Base-by-base conservation (phyloP, 2,113 vertebrate genomes). In the Bufo bufo region DNA sequence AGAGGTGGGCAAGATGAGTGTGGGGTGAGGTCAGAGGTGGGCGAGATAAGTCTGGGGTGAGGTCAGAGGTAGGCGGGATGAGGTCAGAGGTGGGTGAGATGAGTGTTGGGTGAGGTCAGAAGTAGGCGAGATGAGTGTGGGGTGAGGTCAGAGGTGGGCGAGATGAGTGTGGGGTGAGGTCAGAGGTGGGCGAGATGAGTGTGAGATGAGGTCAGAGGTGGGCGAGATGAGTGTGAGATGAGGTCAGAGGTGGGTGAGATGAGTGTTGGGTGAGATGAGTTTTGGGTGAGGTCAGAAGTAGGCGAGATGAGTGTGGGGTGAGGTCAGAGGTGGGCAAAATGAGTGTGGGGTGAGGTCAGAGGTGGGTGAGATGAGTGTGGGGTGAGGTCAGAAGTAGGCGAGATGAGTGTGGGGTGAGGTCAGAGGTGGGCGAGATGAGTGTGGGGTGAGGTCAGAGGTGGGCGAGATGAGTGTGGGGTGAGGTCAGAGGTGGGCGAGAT, bases 141-240 rank as follows among this genome's bases (percentile, higher is more conserved):
- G 0, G 43, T 13, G 11, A 20, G 71, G 23, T 3, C 6, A 8
- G 1, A 4, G 43, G 3, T 13, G 12, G 12, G 19, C 1, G 33
- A 6, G 20, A 17, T n/a, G 56, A 58, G 4, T 58, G 56, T 0
- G 0, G 11, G 8, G n/a, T 23, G 65, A 69, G 65, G 20, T 23
- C 5, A 69, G n/a, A 12, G 12, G 3, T 14, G n/a, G 33, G 33
- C 33, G 1, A 8, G n/a, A 7, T 4, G 3, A 8, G 2, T 0
- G 0, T 45, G 2, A 2, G 3, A 6, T 47, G 69, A 45, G 33
- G 23, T 69, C 1, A n/a, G 3, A 3, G 1, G 56, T 58, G 56
- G 13, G 10, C 6, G 4, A 12, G n/a, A 0, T 5, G 13, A 19
- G n/a, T 4, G 4, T 0, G n/a, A n/a, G 4, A 1, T 33, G 33